A percentile compares a stretch with the other conserved stretches of the same genome.
phyloP scores from a whole-genome alignment of 2,797 vertebrate species.

The Diplodus sargus region DNA sequence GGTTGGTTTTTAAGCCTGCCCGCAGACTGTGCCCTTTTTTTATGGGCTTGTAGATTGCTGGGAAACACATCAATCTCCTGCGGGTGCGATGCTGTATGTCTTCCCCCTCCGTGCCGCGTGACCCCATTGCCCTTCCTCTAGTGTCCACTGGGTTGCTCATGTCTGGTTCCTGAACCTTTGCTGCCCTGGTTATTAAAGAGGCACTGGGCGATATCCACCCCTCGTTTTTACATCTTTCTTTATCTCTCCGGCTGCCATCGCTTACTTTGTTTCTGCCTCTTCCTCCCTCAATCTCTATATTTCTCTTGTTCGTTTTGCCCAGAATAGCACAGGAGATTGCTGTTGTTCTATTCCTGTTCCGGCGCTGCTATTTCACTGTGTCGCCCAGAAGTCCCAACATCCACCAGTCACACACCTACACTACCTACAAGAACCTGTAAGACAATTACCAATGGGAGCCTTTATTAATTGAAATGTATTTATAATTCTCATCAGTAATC shows the following conservation, averaged over 20 bases:
- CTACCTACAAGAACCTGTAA: slow-evolving; percentile 45
- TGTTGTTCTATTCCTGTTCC: slow-evolving; percentile 51
- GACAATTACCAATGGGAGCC: slow-evolving; percentile 55
- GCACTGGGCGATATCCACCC: slow-evolving; percentile 68
- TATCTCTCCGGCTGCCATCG: slow-evolving; percentile 46
- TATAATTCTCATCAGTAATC: slow-evolving; percentile 80
- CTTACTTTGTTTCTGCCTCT: slow-evolving; percentile 61
- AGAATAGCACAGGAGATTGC: slow-evolving; percentile 62
- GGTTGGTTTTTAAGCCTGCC: slow-evolving; percentile 81
- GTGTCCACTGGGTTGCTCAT: slow-evolving; percentile 81
- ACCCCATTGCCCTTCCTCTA: slow-evolving; percentile 83
- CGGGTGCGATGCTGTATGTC: slow-evolving; percentile 67
- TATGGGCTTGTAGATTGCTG: slow-evolving; percentile 81
- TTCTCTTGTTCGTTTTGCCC: slow-evolving; percentile 58
- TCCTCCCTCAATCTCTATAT: slow-evolving; percentile 48
- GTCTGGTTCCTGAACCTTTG: slow-evolving; percentile 78
- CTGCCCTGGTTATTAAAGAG: slow-evolving; percentile 84
- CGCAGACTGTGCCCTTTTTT: slow-evolving; percentile 79
- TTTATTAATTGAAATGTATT: slow-evolving; percentile 78
- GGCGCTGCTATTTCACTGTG: background rate
- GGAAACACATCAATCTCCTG: slow-evolving; percentile 85
- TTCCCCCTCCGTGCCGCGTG: slow-evolving; percentile 63
- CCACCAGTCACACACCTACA: slow-evolving; percentile 18
- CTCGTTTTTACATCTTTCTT: slow-evolving; percentile 58
- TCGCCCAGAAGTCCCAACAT: slow-evolving; percentile 33